A percentile compares a stretch with the other conserved stretches of the same genome.
Evolutionary conservation across 30 jellyfish, hydroid and myxozoan genomes (phyloP).

Genomic region (Cassiopea andromeda): DNA sequence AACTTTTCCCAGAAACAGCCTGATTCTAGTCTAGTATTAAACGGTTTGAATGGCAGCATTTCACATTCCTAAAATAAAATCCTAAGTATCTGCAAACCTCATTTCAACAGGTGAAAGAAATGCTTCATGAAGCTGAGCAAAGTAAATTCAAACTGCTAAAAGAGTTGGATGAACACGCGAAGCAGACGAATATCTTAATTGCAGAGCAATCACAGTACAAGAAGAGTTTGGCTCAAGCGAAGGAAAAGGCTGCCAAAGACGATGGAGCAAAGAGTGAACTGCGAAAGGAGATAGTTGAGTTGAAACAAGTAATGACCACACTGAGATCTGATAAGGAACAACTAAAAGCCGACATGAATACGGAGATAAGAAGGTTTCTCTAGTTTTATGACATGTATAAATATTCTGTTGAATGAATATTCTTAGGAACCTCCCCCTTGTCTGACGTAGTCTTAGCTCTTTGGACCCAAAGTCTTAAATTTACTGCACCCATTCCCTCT

Average conservation of each 20-base stretch:
- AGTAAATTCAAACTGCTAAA: constrained; percentile 20
- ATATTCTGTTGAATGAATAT: not conserved
- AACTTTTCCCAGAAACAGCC: no score
- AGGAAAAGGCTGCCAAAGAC: constrained; percentile 58
- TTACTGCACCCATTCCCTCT: no score
- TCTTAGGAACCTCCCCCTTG: no score
- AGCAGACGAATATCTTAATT: constrained; percentile 17
- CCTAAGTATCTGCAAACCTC: not conserved
- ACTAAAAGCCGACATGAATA: constrained; percentile 41
- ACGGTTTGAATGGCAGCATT: not conserved
- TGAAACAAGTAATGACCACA: constrained; percentile 51
- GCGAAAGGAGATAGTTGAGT: constrained; percentile 48
- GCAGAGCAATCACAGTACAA: constrained; percentile 40
- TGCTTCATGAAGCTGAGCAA: constrained; percentile 42
- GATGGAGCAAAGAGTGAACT: constrained; percentile 55
- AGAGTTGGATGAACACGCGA: constrained; percentile 39
- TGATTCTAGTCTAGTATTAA: no score
- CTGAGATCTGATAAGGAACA: constrained; percentile 63
- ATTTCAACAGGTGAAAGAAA: constrained; percentile 34
- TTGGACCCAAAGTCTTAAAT: no score
- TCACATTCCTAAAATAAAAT: not conserved
- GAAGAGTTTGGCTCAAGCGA: constrained; percentile 27
- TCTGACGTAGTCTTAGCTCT: no score
- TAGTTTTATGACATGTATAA: not conserved
- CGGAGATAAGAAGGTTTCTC: constrained; percentile 45